Evolutionary conservation across 2,113 vertebrate species (phyloP), one percentile per base, ranked within the genome.

Genomic region (Zosterops hypoxanthus): DNA sequence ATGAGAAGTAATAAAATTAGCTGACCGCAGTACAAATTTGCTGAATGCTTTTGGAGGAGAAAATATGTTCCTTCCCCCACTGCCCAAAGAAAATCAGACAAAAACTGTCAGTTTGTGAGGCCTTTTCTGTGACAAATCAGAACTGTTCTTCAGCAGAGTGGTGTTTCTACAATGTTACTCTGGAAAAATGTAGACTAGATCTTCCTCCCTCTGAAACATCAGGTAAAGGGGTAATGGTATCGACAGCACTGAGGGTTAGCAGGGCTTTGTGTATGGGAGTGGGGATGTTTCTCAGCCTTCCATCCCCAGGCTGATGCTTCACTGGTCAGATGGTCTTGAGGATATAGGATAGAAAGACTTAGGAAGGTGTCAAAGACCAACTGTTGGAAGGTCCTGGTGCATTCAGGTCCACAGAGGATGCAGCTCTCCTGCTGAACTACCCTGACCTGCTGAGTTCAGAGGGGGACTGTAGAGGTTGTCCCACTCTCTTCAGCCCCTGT

Each of bases 1-100:
- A 94, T 97, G 96, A 92, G 96, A 95, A 92, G 96, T 96, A 97
- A 97, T 96, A 96, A 95, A 97, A 97, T 97, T 96, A 97, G 94
- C 89, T 96, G 97, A 96, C 95, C 94, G 86, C 80, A 96, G 90
- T 95, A 97, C 95, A 96, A 96, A 97, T 97, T 96, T 97, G 94
- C 94, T 92, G 94, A 94, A 95, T 92, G 95, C 90, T 90, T 94
- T 96, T 93, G 92, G 92, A 95, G 61, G 53, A 94, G 95, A 94
- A 96, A 96, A 90, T 94, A 88, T 28, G 65, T 89, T 95, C 95
- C 86, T 96, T 93, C 82, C 72, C 86, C 82, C 46, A 53, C 57
- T 96, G 80, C 79, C 44, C 77, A 44, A 61, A 91, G 89, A 92
- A 96, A 95, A 86, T 95, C 82, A 81, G 65, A 90, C 47, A 57